These are phyloP conservation scores for Erpornis zantholeuca DNA, from an alignment of 2,113 vertebrate species.

Conservation along the genomic window DNA sequence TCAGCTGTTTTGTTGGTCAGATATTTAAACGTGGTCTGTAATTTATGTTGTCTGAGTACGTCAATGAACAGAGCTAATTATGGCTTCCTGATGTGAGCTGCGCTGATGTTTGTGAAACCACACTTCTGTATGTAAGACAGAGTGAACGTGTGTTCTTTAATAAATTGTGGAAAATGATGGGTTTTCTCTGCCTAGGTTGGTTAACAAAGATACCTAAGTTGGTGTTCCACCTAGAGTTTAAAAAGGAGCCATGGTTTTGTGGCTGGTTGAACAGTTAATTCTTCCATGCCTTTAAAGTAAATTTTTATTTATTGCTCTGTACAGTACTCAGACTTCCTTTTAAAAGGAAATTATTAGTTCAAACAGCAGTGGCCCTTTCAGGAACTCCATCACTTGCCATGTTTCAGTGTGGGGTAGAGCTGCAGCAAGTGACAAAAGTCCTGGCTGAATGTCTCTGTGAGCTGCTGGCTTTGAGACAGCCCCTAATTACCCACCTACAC, in stretches of 20 bases:
- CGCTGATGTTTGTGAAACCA: constrained; percentile 49
- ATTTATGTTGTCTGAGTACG: constrained; percentile 29
- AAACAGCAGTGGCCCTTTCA: neutral
- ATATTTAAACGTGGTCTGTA: constrained; percentile 31
- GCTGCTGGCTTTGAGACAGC: neutral
- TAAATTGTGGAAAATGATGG: constrained; percentile 35
- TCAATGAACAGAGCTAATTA: constrained; percentile 9
- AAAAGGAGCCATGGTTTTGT: neutral
- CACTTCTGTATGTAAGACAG: neutral
- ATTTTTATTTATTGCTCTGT: neutral
- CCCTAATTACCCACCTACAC: neutral
- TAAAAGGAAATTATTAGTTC: neutral
- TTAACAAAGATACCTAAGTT: neutral
- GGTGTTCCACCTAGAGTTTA: neutral
- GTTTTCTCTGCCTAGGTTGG: constrained; percentile 20
- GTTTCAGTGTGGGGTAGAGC: neutral
- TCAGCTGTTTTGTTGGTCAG: constrained; percentile 60
- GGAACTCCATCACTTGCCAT: neutral
- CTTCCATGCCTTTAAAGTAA: neutral
- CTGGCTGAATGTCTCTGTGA: neutral
- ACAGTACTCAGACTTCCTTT: neutral
- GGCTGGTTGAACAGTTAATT: neutral
- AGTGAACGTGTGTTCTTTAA: neutral
- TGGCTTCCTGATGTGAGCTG: constrained; percentile 28
- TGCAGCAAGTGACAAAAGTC: neutral